A percentile compares a stretch with the other conserved stretches of the same genome.
These are phyloP conservation scores for Ceratosolen solmsi DNA, from an alignment of 1,140 invertebrate genomes.

Conservation along the genomic window DNA sequence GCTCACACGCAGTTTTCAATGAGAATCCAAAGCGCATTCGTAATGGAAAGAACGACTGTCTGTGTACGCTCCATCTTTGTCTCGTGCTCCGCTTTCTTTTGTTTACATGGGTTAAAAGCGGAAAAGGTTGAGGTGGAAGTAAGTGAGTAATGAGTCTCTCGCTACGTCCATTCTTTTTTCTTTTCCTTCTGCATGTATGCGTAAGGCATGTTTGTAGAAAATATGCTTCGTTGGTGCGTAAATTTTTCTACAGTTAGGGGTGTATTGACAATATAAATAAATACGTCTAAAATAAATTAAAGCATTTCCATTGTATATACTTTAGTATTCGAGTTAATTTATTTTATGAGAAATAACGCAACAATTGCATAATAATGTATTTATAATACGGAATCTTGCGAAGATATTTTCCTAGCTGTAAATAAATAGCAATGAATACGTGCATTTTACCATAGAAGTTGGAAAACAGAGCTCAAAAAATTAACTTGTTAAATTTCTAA, in stretches of 20 bases:
- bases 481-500: too few relatives aligned
- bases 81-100: not conserved
- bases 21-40: not conserved
- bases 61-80: not conserved
- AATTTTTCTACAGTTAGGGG: not conserved
- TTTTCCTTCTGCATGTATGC: not conserved
- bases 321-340: not conserved
- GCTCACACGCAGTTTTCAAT: not conserved
- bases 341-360: not conserved
- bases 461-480: too few relatives aligned
- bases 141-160: slow-evolving; percentile 39
- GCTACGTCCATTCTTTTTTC: not conserved
- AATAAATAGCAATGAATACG: too few relatives aligned
- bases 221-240: not conserved
- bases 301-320: not conserved
- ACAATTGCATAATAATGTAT: not conserved
- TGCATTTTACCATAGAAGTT: too few relatives aligned
- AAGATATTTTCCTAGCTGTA: not conserved
- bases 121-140: not conserved
- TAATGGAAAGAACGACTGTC: not conserved
- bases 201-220: not conserved
- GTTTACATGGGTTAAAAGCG: not conserved
- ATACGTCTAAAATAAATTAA: not conserved
- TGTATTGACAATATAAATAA: not conserved
- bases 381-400: not conserved